phyloP scores from a whole-genome alignment of 2,888 invertebrate genomes.

The Loripinus fragilis region DNA sequence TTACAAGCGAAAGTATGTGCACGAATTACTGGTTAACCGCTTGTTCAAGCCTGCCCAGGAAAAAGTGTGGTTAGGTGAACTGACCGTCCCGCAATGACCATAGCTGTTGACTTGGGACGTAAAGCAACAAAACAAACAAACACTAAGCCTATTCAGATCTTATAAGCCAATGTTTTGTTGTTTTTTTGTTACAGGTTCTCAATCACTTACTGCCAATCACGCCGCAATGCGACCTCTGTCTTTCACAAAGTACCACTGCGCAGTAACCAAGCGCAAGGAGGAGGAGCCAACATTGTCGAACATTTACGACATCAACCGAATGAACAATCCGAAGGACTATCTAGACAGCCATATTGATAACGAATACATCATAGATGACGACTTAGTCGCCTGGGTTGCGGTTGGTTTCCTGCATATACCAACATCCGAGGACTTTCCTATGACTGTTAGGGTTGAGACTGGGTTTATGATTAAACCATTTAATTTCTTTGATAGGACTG shows the following conservation, averaged over 20 bases:
- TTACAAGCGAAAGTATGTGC: too few relatives aligned
- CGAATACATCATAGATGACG: conserved; percentile 64
- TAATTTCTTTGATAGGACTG: conserved; percentile 69
- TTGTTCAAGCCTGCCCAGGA: too few relatives aligned
- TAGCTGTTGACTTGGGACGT: too few relatives aligned
- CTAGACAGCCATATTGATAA: conserved; percentile 57
- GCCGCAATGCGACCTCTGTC: conserved; percentile 61
- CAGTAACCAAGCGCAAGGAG: conserved; percentile 66
- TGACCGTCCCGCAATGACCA: too few relatives aligned
- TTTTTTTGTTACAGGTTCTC: conserved; percentile 25
- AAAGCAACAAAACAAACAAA: too few relatives aligned
- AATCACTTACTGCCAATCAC: conserved; percentile 38
- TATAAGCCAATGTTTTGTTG: conserved; percentile 32
- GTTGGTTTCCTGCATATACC: conserved; percentile 70
- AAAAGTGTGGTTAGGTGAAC: too few relatives aligned
- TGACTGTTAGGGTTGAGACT: conserved; percentile 64
- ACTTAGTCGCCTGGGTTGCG: conserved; percentile 67
- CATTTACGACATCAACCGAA: conserved; percentile 41
- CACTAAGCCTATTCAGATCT: too few relatives aligned
- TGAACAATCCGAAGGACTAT: conserved; percentile 51
- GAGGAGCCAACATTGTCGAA: conserved; percentile 59
- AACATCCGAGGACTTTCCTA: conserved; percentile 69
- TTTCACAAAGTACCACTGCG: conserved; percentile 67
- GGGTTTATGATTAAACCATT: conserved; percentile 66
- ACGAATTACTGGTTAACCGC: too few relatives aligned